Base-by-base conservation (phyloP, 2,888 invertebrate genomes). In the Amphipyra berbera region DNA sequence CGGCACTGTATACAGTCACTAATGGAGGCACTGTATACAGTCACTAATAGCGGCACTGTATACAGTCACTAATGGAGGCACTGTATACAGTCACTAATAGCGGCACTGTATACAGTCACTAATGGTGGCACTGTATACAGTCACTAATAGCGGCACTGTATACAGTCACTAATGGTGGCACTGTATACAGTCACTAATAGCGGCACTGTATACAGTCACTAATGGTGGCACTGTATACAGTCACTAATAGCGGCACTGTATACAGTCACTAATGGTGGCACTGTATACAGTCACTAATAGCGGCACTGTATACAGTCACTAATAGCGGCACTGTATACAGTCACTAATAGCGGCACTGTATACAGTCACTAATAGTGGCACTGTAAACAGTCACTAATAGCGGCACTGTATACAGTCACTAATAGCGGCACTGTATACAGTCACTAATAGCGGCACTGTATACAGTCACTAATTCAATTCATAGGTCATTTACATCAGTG, bases 401-500 rank as follows among this genome's bases (percentile, higher is more conserved):
- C n/a, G n/a, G n/a, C n/a, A n/a, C 33, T 33, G 3, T 9, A 6
- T 6, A 6, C 33, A 6, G 2, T 9, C 0, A 14, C 14, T 14
- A 9, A 14, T 1, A 27, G 21, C 5, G 12, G 9, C 21, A 8
- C 8, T 2, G 37, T 6, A 9, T 6, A 13, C 35, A n/a, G n/a
- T n/a, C n/a, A n/a, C n/a, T n/a, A n/a, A n/a, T n/a, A n/a, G n/a
- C n/a, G n/a, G n/a, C n/a, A 8, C 35, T 21, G 21, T 21, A 3
- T 21, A 21, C 21, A 21, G 21, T 13, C 44, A 27, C 52, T 60
- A 40, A 60, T 49, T n/a, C n/a, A n/a, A n/a, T n/a, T n/a, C n/a
- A n/a, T n/a, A 40, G 48, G 66, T 33, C 53, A 49, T 44, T 44
- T 48, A 53, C 65, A 41, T 44, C 49, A 27, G 40, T 14, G 33